Percentiles rank a stretch among this genome's conserved stretches.
phyloP scores from a whole-genome alignment of 2,888 invertebrate species.

The Lasioglossum leucozonium region DNA sequence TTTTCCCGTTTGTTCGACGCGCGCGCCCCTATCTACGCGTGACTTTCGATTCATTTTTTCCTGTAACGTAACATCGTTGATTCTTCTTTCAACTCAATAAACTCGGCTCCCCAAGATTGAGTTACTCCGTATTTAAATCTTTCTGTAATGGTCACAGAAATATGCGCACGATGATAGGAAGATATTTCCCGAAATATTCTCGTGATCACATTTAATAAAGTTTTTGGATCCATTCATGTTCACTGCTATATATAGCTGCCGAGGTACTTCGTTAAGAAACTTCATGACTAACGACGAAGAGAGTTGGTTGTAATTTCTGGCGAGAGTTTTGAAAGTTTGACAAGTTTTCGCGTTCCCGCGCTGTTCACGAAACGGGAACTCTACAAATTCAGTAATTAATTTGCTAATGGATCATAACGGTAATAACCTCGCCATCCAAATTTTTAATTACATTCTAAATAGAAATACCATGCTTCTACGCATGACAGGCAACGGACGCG shows the following conservation, averaged over 20 bases:
- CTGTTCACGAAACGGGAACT: constrained; percentile 41
- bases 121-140: neutral
- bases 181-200: constrained; percentile 9
- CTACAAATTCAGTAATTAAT: constrained; percentile 54
- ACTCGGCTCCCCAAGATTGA: neutral
- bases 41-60: neutral
- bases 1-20: neutral
- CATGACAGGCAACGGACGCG: neutral
- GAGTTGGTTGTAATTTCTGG: constrained; percentile 66
- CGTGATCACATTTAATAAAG: constrained; percentile 58
- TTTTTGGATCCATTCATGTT: constrained; percentile 54
- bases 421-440: constrained; percentile 7
- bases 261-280: constrained; percentile 53
- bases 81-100: too few species aligned
- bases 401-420: constrained; percentile 43
- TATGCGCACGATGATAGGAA: neutral
- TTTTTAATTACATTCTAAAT: constrained; percentile 13
- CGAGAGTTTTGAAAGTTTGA: constrained; percentile 66
- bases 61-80: too few species aligned
- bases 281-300: constrained; percentile 62
- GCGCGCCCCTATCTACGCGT: neutral
- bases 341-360: constrained; percentile 60
- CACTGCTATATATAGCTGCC: constrained; percentile 16
- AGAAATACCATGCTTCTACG: neutral
- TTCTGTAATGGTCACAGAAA: neutral